A percentile compares a stretch with the other conserved stretches of the same genome.
phyloP scores from a whole-genome alignment of 2,888 invertebrate genomes.

The Leptogaster cylindrica region DNA sequence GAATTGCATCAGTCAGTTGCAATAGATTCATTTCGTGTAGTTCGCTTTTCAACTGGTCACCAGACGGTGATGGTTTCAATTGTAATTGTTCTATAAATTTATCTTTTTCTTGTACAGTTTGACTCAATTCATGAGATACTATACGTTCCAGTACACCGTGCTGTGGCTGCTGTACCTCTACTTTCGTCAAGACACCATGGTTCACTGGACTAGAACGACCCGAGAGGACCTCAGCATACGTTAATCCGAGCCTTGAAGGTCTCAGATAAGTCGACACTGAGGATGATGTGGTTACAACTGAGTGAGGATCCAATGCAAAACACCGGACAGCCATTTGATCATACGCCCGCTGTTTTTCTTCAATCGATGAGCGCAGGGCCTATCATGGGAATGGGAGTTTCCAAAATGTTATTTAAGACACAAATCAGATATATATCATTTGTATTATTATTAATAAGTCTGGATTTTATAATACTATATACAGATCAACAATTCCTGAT shows the following conservation, averaged over 20 bases:
- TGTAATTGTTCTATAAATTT: background rate
- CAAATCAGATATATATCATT: slow-evolving; percentile 21
- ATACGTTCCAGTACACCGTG: slow-evolving; percentile 16
- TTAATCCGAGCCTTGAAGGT: slow-evolving; percentile 59
- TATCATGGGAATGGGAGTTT: slow-evolving; percentile 64
- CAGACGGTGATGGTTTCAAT: slow-evolving; percentile 2
- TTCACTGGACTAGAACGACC: slow-evolving; percentile 64
- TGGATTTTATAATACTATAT: slow-evolving; percentile 42
- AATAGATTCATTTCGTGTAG: background rate
- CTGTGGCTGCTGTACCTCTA: slow-evolving; percentile 47
- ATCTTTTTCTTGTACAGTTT: no score
- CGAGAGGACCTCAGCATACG: slow-evolving; percentile 76
- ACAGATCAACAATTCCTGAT: slow-evolving; percentile 22
- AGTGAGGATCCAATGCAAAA: slow-evolving; percentile 77
- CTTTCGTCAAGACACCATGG: slow-evolving; percentile 49
- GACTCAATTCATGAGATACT: background rate
- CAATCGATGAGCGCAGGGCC: slow-evolving; percentile 70
- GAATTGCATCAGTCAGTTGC: slow-evolving; percentile 27
- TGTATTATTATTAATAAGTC: slow-evolving; percentile 31
- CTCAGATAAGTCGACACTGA: slow-evolving; percentile 63
- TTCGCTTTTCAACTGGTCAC: background rate
- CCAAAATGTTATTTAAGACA: slow-evolving; percentile 51
- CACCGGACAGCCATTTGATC: slow-evolving; percentile 74
- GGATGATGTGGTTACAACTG: slow-evolving; percentile 63
- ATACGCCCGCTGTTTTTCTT: slow-evolving; percentile 73